A percentile compares a stretch with the other conserved stretches of the same genome.
These are phyloP conservation scores for Varanus salvator DNA, from an alignment of 2,113 vertebrate genomes.

Conservation along the genomic window DNA sequence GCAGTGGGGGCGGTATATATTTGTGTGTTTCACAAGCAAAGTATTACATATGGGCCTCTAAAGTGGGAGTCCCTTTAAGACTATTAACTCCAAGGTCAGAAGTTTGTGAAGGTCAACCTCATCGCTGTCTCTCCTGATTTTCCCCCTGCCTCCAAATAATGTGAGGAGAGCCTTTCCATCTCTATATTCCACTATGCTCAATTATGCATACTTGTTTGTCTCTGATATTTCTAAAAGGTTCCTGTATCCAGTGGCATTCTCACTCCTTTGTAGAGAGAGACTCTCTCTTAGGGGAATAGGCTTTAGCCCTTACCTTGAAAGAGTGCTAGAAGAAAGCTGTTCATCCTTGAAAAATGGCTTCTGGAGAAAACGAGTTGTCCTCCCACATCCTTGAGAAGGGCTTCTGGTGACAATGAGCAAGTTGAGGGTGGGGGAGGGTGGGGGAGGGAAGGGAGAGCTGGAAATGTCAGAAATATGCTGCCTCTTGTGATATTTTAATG, in stretches of 20 bases:
- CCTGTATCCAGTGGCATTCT: neutral
- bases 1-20: too few species aligned
- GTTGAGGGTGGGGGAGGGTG: conserved; percentile 22
- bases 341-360: conserved; percentile 29
- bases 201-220: neutral
- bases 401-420: conserved; percentile 51
- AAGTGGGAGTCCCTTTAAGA: too few species aligned
- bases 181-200: neutral
- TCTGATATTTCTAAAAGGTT: neutral
- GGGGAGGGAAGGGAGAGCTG: conserved; percentile 39
- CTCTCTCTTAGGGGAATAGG: neutral
- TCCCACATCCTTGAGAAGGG: conserved; percentile 54
- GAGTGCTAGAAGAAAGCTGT: neutral
- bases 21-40: too few species aligned
- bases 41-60: too few species aligned
- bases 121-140: neutral
- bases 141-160: neutral
- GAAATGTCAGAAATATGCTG: conserved; percentile 54
- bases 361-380: conserved; percentile 33
- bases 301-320: neutral
- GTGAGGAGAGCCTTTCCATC: neutral
- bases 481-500: conserved; percentile 61
- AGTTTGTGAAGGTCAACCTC: too few species aligned
- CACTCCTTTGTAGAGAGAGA: conserved; percentile 52
- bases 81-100: too few species aligned